Base-by-base conservation (phyloP, 1,140 invertebrate species). In the Callitettix versicolor region DNA sequence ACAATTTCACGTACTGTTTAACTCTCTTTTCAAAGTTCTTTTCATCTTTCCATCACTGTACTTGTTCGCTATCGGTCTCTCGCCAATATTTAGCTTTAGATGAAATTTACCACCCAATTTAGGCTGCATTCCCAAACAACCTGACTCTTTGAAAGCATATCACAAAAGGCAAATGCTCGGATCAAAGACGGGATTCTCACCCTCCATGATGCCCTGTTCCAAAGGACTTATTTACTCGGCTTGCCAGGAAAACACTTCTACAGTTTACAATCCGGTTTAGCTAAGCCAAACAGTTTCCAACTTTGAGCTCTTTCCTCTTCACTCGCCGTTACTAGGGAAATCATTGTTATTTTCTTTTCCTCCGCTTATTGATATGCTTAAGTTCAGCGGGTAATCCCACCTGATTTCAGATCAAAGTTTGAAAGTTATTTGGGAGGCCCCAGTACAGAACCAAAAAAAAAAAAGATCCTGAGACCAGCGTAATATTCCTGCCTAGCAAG, bases 41-140 rank as follows among this genome's bases (percentile, higher is more conserved):
- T 87, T 82, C 84, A 87, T 82, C 83, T 87, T 88, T 88, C 83
- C 85, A 81, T 88, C 83, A 84, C 85, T 80, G 84, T 88, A 88
- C 85, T 89, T 86, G 83, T 88, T 82, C 75, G 79, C 85, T 88
- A 86, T 88, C 83, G 83, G 84, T 84, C 81, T 86, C 82, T 73
- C 76, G 77, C 73, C 70, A 59, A 76, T 87, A 87, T 87, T 88
- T 87, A 87, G 83, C 81, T 79, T 87, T 88, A 81, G 82, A 83
- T 83, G 82, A 77, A 84, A 77, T 84, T 83, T 86, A 86, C 81
- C 82, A 82, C 83, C 81, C 73, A 69, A 77, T 87, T 86, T 76
- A 81, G 77, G 82, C 82, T 86, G 84, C 84, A 85, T 73, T 87
- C 78, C 77, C 84, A 88, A 88, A 76, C 82, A 86, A 86, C 82